Evolutionary conservation across 2,888 invertebrate genomes (phyloP).

Genomic region (Dromius quadrimaculatus): DNA sequence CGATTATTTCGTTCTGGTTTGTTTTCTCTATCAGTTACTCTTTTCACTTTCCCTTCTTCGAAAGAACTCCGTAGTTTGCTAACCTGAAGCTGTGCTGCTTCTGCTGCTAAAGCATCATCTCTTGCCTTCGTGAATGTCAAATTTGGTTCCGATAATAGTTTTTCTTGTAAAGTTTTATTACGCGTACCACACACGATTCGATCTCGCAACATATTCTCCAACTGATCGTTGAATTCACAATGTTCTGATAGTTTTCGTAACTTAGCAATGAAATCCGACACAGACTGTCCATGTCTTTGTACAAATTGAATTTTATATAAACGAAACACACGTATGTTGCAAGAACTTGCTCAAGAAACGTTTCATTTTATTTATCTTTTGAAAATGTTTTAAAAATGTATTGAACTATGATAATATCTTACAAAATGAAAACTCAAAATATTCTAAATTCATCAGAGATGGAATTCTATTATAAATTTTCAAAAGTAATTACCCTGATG

Average conservation of each 20-base stretch:
- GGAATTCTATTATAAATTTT: too few relatives aligned
- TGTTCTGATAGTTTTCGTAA: conserved; percentile 20
- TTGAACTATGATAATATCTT: too few relatives aligned
- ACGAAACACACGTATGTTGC: too few relatives aligned
- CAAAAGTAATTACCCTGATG: too few relatives aligned
- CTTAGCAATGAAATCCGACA: conserved; percentile 2
- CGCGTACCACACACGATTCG: conserved; percentile 23
- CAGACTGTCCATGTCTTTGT: neutral
- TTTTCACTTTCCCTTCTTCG: neutral
- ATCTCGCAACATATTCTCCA: conserved; percentile 35
- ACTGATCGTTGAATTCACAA: conserved; percentile 19
- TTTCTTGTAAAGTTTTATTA: conserved; percentile 20
- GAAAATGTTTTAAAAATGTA: too few relatives aligned
- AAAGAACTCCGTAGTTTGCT: neutral
- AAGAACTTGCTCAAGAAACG: too few relatives aligned
- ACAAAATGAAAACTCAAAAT: too few relatives aligned
- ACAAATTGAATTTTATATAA: too few relatives aligned
- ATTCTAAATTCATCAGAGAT: too few relatives aligned
- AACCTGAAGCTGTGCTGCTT: conserved; percentile 19
- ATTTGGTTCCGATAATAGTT: conserved; percentile 23
- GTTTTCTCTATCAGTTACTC: neutral
- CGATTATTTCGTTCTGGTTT: neutral
- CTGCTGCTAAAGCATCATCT: conserved; percentile 18
- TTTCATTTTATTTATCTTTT: too few relatives aligned
- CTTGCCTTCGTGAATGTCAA: conserved; percentile 17